Evolutionary conservation across 2,888 invertebrate genomes (phyloP).

Genomic region (Pollenia angustigena): DNA sequence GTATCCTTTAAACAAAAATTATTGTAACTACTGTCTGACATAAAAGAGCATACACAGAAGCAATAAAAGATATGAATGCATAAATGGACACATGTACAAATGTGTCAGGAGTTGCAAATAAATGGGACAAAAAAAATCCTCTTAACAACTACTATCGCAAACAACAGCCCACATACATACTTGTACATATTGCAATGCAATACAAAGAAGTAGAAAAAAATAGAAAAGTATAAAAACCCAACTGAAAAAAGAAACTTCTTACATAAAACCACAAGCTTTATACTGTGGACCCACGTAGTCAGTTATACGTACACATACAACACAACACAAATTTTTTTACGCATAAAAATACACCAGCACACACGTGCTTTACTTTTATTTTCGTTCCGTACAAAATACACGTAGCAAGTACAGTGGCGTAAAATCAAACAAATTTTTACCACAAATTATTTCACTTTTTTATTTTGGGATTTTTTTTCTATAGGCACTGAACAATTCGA

Average conservation of each 20-base stretch:
- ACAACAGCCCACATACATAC: background rate
- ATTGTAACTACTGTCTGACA: background rate
- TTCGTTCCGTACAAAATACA: background rate
- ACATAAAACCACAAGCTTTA: conserved; percentile 45
- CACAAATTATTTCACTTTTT: no score
- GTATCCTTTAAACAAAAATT: no score
- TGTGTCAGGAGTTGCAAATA: conserved; percentile 48
- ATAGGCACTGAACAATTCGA: no score
- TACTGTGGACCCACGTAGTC: background rate
- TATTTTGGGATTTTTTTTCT: no score
- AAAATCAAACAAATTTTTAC: no score
- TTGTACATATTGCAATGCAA: background rate
- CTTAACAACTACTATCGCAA: background rate
- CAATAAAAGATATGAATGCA: conserved; percentile 44
- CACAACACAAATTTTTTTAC: no score
- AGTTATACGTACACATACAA: background rate
- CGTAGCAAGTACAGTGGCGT: no score
- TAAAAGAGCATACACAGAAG: background rate
- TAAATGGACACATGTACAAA: conserved; percentile 32
- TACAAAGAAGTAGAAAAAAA: background rate
- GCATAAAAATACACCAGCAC: background rate
- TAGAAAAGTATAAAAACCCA: conserved; percentile 7
- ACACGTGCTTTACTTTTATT: conserved; percentile 27
- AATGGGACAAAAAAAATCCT: conserved; percentile 15
- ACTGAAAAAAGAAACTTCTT: conserved; percentile 31